Percentiles rank a stretch among this genome's conserved stretches.
phyloP scores from a whole-genome alignment of 2,113 vertebrate genomes.

The Falco punctatus region DNA sequence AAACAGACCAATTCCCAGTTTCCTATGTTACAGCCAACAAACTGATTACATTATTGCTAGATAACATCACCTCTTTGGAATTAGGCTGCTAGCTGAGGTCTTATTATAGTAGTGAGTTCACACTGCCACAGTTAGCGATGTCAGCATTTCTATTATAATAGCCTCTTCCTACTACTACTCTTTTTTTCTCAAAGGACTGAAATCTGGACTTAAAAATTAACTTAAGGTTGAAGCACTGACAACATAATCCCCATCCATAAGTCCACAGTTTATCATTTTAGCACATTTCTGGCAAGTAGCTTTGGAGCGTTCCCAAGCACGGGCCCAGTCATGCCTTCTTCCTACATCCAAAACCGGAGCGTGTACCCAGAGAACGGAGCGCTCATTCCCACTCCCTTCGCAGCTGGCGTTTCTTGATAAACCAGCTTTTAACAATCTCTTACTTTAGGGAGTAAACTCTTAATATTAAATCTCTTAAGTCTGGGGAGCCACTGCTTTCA shows the following conservation, averaged over 20 bases:
- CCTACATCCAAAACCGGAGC: background rate
- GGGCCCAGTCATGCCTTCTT: background rate
- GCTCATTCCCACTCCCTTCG: background rate
- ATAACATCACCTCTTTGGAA: constrained; percentile 64
- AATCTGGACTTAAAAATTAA: constrained; percentile 68
- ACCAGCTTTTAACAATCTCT: background rate
- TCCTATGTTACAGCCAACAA: constrained; percentile 34
- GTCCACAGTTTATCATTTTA: background rate
- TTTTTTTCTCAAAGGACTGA: constrained; percentile 35
- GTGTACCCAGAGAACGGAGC: background rate
- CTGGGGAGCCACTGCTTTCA: background rate
- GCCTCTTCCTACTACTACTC: background rate
- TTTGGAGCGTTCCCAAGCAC: background rate
- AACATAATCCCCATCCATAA: background rate
- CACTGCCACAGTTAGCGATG: background rate
- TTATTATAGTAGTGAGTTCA: constrained; percentile 37
- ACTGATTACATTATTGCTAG: constrained; percentile 47
- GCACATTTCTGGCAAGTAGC: background rate
- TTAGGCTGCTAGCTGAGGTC: background rate
- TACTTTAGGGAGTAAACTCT: background rate
- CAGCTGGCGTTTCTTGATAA: background rate
- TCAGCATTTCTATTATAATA: constrained; percentile 63
- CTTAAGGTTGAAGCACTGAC: constrained; percentile 44
- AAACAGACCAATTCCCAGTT: constrained; percentile 3
- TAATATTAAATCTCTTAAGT: background rate